Evolutionary conservation across 2,888 invertebrate genomes (phyloP).

Genomic region (Ypsolopha scabrella): DNA sequence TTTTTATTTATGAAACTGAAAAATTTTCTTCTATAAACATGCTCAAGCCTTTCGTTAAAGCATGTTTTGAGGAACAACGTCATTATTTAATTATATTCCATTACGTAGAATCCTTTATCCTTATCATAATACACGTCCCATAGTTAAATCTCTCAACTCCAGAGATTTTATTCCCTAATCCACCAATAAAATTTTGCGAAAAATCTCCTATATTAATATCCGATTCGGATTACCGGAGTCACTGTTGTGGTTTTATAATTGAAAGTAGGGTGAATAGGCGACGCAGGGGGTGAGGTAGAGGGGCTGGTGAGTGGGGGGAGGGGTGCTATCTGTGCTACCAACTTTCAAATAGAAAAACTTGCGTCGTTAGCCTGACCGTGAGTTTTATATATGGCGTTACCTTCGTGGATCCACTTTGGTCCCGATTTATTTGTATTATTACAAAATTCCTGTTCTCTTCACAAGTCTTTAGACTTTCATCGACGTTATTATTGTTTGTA

Average conservation of each 20-base stretch:
- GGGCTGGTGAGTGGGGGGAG: background rate
- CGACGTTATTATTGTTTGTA: no score
- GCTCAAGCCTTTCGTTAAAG: no score
- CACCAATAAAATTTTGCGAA: background rate
- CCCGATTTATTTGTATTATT: background rate
- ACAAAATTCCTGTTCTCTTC: no score
- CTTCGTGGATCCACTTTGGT: background rate
- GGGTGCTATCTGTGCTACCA: constrained; percentile 18
- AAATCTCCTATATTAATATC: constrained; percentile 2
- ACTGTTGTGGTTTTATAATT: constrained; percentile 3
- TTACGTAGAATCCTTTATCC: background rate
- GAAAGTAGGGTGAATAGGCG: background rate
- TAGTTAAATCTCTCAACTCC: background rate
- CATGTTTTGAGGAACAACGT: no score
- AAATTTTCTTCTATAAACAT: no score
- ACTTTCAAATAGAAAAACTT: constrained; percentile 47
- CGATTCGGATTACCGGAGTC: constrained; percentile 1
- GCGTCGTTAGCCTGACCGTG: constrained; percentile 33
- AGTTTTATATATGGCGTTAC: constrained; percentile 10
- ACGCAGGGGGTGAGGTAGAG: background rate
- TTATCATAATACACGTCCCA: background rate
- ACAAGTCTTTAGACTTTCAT: no score
- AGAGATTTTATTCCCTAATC: background rate
- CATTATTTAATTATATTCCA: no score
- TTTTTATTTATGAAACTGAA: no score